phyloP scores from a whole-genome alignment of 1,140 invertebrate species.

The Saccostrea cuccullata region DNA sequence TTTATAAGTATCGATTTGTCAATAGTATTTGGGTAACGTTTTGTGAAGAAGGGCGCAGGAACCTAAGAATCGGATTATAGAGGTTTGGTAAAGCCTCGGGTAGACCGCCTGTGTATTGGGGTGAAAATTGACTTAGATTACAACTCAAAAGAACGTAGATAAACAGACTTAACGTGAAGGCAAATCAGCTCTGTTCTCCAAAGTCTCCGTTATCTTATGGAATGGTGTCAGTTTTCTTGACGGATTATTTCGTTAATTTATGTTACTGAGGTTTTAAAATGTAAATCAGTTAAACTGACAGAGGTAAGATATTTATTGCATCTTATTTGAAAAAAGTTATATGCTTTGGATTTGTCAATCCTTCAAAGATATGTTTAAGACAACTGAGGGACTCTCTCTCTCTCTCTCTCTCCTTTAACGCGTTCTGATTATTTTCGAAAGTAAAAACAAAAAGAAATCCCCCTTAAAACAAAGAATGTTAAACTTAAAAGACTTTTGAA shows the following conservation, averaged over 20 bases:
- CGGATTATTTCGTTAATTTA: slow-evolving; percentile 2
- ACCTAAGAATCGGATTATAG: background rate
- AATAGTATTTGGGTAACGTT: slow-evolving; percentile 34
- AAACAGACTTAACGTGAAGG: background rate
- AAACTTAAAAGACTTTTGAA: too few relatives aligned
- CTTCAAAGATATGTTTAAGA: background rate
- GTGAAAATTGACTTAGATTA: slow-evolving; percentile 25
- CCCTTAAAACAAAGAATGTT: too few relatives aligned
- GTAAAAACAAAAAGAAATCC: too few relatives aligned
- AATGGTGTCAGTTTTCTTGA: slow-evolving; percentile 2
- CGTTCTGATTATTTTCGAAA: too few relatives aligned
- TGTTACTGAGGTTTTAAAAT: background rate
- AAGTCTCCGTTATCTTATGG: background rate
- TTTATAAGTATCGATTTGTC: slow-evolving; percentile 36
- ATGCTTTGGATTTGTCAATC: too few relatives aligned
- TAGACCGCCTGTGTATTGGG: slow-evolving; percentile 18
- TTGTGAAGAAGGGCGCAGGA: slow-evolving; percentile 1
- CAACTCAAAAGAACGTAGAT: background rate
- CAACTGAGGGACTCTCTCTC: background rate
- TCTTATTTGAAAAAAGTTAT: background rate
- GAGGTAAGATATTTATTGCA: background rate
- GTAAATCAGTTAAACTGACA: background rate
- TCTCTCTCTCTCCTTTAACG: too few relatives aligned
- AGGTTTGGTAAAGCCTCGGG: slow-evolving; percentile 15
- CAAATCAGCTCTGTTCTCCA: background rate